phyloP scores from a whole-genome alignment of 2,113 vertebrate genomes.

The Vulpes ferrilata region DNA sequence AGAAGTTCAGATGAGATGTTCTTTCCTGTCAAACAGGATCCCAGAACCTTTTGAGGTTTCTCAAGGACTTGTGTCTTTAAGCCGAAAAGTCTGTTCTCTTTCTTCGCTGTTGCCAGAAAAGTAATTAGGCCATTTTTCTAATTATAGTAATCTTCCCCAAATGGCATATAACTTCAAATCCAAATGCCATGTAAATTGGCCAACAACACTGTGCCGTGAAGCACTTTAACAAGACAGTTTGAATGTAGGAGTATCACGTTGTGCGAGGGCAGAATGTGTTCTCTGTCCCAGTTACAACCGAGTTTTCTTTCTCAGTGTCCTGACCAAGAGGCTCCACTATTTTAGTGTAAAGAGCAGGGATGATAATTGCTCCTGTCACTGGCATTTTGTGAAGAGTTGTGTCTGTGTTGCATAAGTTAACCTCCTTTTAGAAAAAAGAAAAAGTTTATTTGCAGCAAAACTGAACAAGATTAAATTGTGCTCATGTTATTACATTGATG shows the following conservation, averaged over 20 bases:
- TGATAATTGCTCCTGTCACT: neutral
- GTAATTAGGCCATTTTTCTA: slow-evolving; percentile 83
- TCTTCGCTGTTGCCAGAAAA: slow-evolving; percentile 79
- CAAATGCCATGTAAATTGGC: slow-evolving; percentile 73
- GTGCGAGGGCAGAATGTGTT: slow-evolving; percentile 45
- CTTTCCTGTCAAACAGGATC: slow-evolving; percentile 81
- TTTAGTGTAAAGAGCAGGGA: neutral
- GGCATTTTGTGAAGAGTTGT: slow-evolving; percentile 37
- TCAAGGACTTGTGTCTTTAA: slow-evolving; percentile 81
- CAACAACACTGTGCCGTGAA: slow-evolving; percentile 39
- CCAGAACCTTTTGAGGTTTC: slow-evolving; percentile 76
- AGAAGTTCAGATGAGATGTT: slow-evolving; percentile 76
- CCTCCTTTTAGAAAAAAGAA: slow-evolving; percentile 4
- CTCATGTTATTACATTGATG: neutral
- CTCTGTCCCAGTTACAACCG: slow-evolving; percentile 33
- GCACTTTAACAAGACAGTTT: slow-evolving; percentile 58
- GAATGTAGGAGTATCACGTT: slow-evolving; percentile 63
- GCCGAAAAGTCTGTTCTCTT: slow-evolving; percentile 76
- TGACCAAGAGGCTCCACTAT: slow-evolving; percentile 48
- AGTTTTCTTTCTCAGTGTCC: slow-evolving; percentile 64
- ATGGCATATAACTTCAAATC: slow-evolving; percentile 79
- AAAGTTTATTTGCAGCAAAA: slow-evolving; percentile 3
- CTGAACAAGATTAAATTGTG: neutral
- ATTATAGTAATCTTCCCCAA: slow-evolving; percentile 83
- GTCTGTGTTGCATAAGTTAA: slow-evolving; percentile 38